Evolutionary conservation across 2,888 invertebrate genomes (phyloP), one percentile per base, ranked within the genome.

Genomic region (Yponomeuta evonymella): DNA sequence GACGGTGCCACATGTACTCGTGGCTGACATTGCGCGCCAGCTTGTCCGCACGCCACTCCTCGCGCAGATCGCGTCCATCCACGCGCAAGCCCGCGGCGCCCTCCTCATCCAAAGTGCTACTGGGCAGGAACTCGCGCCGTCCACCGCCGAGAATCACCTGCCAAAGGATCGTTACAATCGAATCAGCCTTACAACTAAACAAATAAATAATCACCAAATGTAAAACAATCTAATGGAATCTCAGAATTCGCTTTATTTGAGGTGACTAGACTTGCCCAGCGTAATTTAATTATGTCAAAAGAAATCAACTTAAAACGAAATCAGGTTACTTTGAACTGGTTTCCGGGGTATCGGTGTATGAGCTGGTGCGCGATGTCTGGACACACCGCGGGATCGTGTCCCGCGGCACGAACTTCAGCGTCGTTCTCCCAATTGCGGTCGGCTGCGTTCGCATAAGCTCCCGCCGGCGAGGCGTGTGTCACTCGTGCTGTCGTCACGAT

Each of bases 401-500:
- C 87, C 12, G 79, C 83, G 0, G 74, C 75, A 3, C 5, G 72
- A 5, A 95, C 88, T 70, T 94, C 93, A 0, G 89, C 90, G 82
- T 96, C 96, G 77, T 89, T 93, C 86, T 96, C 96, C 96, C 96
- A 96, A 79, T 95, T 92, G 62, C 96, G 93, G 75, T 94, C 86
- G 0, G 96, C 94, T 0, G 92, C 86, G 79, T 95, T 95, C 0
- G 96, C 95, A 82, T 94, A 96, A 0, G 93, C 87, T 1, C 95
- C 95, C 0, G 94, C 94, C 0, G 96, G 96, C 0, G 96, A 95
- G 4, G 96, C 97, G 82, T 96, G 96, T 0, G 96, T 96, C 1
- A 97, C 93, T 71, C 96, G 92, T 0, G 96, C 95, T 1, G 95
- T 96, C 11, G 97, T 97, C 33, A 96, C 96, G n/a, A 95, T 43